Evolutionary conservation across 2,888 invertebrate species (phyloP).

Genomic region (Pseudanteris insignis): DNA sequence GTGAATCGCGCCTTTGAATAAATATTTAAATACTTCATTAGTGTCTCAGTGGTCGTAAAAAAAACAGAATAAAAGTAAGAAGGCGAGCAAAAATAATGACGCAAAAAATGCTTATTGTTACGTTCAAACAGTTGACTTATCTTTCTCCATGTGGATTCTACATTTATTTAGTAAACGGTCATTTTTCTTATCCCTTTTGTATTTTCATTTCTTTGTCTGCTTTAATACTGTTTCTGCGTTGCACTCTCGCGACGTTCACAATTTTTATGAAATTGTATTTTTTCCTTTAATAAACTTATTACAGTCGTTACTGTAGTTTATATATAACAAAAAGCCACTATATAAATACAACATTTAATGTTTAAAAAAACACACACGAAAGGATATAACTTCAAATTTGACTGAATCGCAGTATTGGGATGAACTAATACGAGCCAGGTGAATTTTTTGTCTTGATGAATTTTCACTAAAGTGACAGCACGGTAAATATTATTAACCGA

Average conservation of each 20-base stretch:
- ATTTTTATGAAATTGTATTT: slow-evolving; percentile 15
- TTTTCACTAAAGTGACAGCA: no score
- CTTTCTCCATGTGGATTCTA: slow-evolving; percentile 16
- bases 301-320: background rate
- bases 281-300: slow-evolving; percentile 22
- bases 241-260: slow-evolving; percentile 11
- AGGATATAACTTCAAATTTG: background rate
- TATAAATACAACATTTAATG: no score
- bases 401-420: background rate
- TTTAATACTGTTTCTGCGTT: slow-evolving; percentile 13
- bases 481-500: no score
- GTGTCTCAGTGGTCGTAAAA: no score
- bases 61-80: no score
- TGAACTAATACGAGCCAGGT: background rate
- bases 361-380: no score
- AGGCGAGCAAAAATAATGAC: no score
- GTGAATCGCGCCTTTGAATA: slow-evolving; percentile 6
- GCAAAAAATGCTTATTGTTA: slow-evolving; percentile 18
- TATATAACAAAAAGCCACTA: background rate
- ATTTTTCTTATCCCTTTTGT: slow-evolving; percentile 28
- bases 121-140: slow-evolving; percentile 13
- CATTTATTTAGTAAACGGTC: slow-evolving; percentile 30
- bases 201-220: slow-evolving; percentile 15
- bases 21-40: no score
- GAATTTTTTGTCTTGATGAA: no score